Evolutionary conservation across 1,140 invertebrate genomes (phyloP), one percentile per base, ranked within the genome.

Genomic region (Lithobius niger): DNA sequence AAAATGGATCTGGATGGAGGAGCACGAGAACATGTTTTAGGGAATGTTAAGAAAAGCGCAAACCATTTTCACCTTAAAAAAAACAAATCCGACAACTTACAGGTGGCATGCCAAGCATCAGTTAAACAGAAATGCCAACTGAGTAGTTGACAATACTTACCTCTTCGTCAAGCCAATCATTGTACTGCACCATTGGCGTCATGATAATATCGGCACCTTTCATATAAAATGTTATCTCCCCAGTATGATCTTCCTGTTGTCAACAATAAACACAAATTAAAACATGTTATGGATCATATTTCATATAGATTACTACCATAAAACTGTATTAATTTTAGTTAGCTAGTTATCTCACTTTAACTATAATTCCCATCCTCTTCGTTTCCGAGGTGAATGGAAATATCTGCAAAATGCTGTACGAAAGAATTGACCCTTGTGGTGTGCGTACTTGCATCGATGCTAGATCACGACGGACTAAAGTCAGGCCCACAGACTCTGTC

Each of bases 301-400:
- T n/a, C 15, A 18, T 27, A 24, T 1, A 16, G 27, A 22, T 52
- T 40, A 27, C 3, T 21, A 24, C 13, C 15, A 52, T 40, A 28
- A 24, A 44, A 15, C 22, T 43, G 54, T 18, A 18, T 40, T 16
- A 25, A 55, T n/a, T n/a, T n/a, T n/a, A n/a, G n/a, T n/a, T n/a
- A n/a, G n/a, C n/a, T n/a, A n/a, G n/a, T n/a, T n/a, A n/a, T n/a
- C 51, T 55, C 65, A 88, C 86, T 75, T 83, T 86, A 0, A 99
- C 82, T 70, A 99, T 98, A 55, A 99, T 97, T 16, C 96, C 96
- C 96, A 99, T 99, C 65, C 95, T 77, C 73, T 99, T 99, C 3
- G 84, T 86, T 73, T 99, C 96, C 25, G 95, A 98, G 3, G 92
- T 98, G 64, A 99, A 99, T 2, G 96, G 96, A 69, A 99, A 99